Percentiles rank a stretch among this genome's conserved stretches.
These are phyloP conservation scores for Andricus quercusramuli DNA, from an alignment of 2,888 invertebrate genomes.

Conservation along the genomic window DNA sequence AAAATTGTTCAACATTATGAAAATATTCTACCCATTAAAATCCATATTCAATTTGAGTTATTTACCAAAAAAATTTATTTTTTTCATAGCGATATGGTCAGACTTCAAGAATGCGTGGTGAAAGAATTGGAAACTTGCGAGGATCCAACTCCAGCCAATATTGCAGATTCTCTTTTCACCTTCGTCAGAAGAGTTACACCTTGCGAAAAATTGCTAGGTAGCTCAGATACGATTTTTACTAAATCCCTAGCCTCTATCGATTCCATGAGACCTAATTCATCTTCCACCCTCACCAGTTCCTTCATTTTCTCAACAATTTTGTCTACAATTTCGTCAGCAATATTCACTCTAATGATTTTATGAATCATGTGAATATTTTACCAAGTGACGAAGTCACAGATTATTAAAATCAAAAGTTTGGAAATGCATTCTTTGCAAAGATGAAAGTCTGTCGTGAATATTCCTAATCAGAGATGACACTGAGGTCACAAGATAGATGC, in stretches of 20 bases:
- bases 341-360: background rate
- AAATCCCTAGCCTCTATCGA: background rate
- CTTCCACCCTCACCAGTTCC: background rate
- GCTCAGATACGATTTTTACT: background rate
- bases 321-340: background rate
- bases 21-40: background rate
- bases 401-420: background rate
- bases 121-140: conserved; percentile 83
- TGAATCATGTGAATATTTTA: background rate
- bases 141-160: conserved; percentile 89
- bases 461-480: background rate
- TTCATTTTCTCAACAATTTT: background rate
- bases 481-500: background rate
- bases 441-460: background rate
- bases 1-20: background rate
- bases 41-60: background rate
- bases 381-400: background rate
- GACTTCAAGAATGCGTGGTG: conserved; percentile 82
- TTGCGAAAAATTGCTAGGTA: conserved; percentile 75
- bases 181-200: conserved; percentile 85
- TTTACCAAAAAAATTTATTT: conserved; percentile 17
- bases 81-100: conserved; percentile 79
- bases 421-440: background rate
- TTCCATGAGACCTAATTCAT: background rate
- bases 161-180: conserved; percentile 87